phyloP scores from a whole-genome alignment of 2,113 vertebrate species.

The Girardinichthys multiradiatus region DNA sequence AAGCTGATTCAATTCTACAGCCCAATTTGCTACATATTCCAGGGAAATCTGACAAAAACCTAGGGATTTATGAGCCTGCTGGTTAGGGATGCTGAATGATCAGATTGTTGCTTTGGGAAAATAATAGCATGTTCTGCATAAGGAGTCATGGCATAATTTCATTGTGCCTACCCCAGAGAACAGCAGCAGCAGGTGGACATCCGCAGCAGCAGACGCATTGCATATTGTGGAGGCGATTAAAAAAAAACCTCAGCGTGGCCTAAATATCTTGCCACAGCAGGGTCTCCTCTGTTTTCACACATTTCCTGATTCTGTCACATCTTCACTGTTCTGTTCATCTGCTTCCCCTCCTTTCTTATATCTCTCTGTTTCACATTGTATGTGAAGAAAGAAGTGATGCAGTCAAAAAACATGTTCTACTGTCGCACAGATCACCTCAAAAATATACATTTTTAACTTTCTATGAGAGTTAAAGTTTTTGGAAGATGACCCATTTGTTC shows the following conservation, averaged over 20 bases:
- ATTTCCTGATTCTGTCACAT: constrained; percentile 69
- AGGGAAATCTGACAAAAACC: constrained; percentile 50
- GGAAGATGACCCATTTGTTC: constrained; percentile 52
- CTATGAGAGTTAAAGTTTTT: constrained; percentile 45
- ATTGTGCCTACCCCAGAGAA: constrained; percentile 45
- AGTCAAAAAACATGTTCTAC: constrained; percentile 54
- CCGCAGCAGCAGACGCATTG: constrained; percentile 36
- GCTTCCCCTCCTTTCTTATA: constrained; percentile 30
- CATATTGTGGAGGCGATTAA: constrained; percentile 63
- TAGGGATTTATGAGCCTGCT: constrained; percentile 51
- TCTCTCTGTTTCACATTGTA: constrained; percentile 48
- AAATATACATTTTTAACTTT: constrained; percentile 37
- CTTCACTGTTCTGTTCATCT: constrained; percentile 44
- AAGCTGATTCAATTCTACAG: constrained; percentile 64
- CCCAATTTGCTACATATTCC: constrained; percentile 54
- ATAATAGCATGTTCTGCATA: constrained; percentile 63
- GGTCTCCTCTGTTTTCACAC: constrained; percentile 65
- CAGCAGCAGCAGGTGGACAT: constrained; percentile 67
- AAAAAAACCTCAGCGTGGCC: constrained; percentile 43
- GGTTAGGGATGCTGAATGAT: constrained; percentile 60
- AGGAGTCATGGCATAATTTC: constrained; percentile 53
- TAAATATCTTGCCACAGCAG: constrained; percentile 65
- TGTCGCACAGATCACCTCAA: constrained; percentile 46
- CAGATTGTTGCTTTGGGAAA: constrained; percentile 55
- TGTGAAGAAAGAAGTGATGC: constrained; percentile 41